Base-by-base conservation (phyloP, 1,140 invertebrate genomes). In the Eubasilissa regina region DNA sequence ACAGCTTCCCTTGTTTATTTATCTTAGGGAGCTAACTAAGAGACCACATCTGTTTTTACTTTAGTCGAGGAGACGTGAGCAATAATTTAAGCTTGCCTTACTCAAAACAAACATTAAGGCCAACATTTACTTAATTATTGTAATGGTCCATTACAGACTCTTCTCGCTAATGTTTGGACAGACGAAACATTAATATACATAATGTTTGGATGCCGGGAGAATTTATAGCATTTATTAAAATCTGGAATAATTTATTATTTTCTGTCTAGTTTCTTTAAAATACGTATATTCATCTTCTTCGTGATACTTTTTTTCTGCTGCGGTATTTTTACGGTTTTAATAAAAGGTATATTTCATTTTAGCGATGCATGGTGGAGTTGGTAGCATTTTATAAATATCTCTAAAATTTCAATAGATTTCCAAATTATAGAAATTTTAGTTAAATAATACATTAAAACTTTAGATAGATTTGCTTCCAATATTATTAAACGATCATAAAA, bases 41-140 rank as follows among this genome's bases (percentile, higher is more conserved):
- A 75, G 53, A 55, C 35, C 53, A 55, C 73, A 60, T 75, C 73
- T 75, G 73, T 60, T 75, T 58, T 75, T 60, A 47, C 51, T 73
- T 35, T 21, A 73, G 70, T 25, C 25, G 25, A 75, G 58, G 35
- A 58, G 35, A 60, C 51, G 70, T 45, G 53, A 15, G 44, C 68
- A 53, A 48, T 73, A 56, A 79, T 56, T 79, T 79, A 47, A 47
- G 19, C 21, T 62, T 43, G 19, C 56, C 51, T 75, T 75, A 75
- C 72, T 79, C 70, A 80, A 80, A 80, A 80, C 79, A 80, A 80
- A 80, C 79, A 77, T 76, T 78, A 62, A 68, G 62, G 75, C 35
- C 48, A 60, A 48, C 70, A 72, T 79, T 80, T 62, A 73, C 79
- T 80, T 76, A 80, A 80, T 80, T 80, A 80, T 77, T 75, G 66